A percentile compares a stretch with the other conserved stretches of the same genome.
phyloP scores from a whole-genome alignment of 1,140 invertebrate genomes.

The Mizuhopecten yessoensis region DNA sequence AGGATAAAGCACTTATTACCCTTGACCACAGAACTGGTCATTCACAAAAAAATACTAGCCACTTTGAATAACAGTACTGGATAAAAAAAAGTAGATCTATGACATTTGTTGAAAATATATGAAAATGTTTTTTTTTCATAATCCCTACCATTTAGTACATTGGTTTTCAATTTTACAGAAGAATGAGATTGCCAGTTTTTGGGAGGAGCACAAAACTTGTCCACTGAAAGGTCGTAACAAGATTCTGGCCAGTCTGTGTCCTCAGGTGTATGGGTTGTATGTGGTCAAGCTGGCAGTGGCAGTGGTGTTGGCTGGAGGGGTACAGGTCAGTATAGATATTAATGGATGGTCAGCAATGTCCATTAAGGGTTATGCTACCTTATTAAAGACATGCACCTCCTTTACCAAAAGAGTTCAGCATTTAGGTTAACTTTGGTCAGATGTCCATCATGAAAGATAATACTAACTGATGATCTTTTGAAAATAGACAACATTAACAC shows the following conservation, averaged over 20 bases:
- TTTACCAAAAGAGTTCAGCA: too few species aligned
- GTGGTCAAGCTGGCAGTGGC: slow-evolving; percentile 93
- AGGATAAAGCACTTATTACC: neutral
- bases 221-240: slow-evolving; percentile 90
- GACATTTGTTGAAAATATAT: too few species aligned
- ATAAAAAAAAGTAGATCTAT: too few species aligned
- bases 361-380: neutral
- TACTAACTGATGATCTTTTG: neutral
- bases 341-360: neutral
- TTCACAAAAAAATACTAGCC: too few species aligned
- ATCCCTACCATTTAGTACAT: too few species aligned
- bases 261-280: slow-evolving; percentile 94
- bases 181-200: slow-evolving; percentile 90
- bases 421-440: too few species aligned
- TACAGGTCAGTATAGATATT: slow-evolving; percentile 80
- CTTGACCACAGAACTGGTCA: too few species aligned
- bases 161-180: slow-evolving; percentile 80
- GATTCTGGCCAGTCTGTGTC: slow-evolving; percentile 93
- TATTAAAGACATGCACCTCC: too few species aligned
- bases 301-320: slow-evolving; percentile 89
- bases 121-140: too few species aligned
- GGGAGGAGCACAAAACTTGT: slow-evolving; percentile 87
- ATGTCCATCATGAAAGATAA: too few species aligned
- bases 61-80: too few species aligned
- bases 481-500: too few species aligned